Conservation (phyloP, 2,888 invertebrate genomes). For the Metalampra italica region DNA sequence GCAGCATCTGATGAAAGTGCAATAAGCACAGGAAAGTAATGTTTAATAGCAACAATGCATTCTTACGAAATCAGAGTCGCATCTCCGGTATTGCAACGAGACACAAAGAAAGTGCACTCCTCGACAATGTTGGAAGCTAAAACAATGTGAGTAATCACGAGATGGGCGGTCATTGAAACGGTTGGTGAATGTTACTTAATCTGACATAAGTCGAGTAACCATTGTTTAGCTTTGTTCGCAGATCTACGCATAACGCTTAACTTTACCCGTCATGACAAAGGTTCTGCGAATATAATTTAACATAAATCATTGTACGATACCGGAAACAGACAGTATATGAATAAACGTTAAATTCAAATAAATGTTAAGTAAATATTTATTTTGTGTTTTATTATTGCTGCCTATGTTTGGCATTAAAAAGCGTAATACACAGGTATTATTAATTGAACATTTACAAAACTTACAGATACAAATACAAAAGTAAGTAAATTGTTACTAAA, state of each 20-base stretch:
- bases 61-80: slow-evolving; percentile 31
- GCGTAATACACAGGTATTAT: no score
- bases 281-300: not conserved
- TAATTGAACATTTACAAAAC: no score
- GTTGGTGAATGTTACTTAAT: slow-evolving; percentile 29
- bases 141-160: slow-evolving; percentile 48
- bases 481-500: not conserved
- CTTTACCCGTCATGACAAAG: not conserved
- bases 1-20: slow-evolving; percentile 2
- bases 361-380: no score
- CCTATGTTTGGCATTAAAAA: no score
- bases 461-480: no score
- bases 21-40: not conserved
- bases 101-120: slow-evolving; percentile 32
- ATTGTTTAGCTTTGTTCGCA: slow-evolving; percentile 4
- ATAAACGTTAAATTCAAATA: no score
- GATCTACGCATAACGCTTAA: not conserved
- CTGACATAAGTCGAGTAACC: slow-evolving; percentile 28
- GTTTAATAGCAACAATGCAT: slow-evolving; percentile 23
- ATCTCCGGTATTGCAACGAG: slow-evolving; percentile 15
- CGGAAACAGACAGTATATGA: not conserved
- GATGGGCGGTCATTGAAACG: slow-evolving; percentile 36
- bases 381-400: no score
- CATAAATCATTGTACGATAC: not conserved
- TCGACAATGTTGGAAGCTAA: slow-evolving; percentile 18